Percentiles rank a stretch among this genome's conserved stretches.
Evolutionary conservation across 2,797 vertebrate genomes (phyloP).

Genomic region (Mus spretus): DNA sequence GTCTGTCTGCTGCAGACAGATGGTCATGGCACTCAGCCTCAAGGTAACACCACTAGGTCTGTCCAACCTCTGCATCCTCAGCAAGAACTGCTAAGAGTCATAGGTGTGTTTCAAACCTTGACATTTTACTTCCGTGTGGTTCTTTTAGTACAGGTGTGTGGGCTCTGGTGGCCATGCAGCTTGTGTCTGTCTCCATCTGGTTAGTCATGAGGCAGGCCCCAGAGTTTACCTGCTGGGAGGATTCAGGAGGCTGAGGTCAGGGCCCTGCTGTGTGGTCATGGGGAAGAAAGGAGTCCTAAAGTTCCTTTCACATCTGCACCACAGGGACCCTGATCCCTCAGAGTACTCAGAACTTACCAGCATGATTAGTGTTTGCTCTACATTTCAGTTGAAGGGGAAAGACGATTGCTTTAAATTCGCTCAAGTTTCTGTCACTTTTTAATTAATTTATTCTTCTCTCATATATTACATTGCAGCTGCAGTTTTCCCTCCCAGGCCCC

Average conservation of each 20-base stretch:
- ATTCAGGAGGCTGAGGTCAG: neutral
- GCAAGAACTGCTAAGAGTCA: neutral
- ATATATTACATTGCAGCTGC: neutral
- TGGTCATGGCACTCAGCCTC: neutral
- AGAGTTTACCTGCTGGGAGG: neutral
- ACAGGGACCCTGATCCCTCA: neutral
- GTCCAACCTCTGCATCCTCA: neutral
- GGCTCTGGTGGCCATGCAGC: neutral
- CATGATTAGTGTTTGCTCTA: neutral
- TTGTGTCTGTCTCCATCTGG: neutral
- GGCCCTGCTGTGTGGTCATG: neutral
- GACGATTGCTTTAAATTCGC: neutral
- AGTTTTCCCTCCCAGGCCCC: neutral
- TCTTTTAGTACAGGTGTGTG: neutral
- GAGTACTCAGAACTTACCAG: neutral
- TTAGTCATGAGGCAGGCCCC: fast-evolving
- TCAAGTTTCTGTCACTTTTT: neutral
- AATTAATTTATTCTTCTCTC: neutral
- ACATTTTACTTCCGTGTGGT: neutral
- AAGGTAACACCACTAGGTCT: neutral
- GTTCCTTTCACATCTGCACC: neutral
- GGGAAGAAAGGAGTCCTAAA: neutral
- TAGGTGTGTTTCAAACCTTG: neutral
- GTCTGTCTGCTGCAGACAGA: neutral
- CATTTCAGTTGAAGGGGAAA: neutral